Base-by-base conservation (phyloP, 1,140 invertebrate species). In the Pantala flavescens region DNA sequence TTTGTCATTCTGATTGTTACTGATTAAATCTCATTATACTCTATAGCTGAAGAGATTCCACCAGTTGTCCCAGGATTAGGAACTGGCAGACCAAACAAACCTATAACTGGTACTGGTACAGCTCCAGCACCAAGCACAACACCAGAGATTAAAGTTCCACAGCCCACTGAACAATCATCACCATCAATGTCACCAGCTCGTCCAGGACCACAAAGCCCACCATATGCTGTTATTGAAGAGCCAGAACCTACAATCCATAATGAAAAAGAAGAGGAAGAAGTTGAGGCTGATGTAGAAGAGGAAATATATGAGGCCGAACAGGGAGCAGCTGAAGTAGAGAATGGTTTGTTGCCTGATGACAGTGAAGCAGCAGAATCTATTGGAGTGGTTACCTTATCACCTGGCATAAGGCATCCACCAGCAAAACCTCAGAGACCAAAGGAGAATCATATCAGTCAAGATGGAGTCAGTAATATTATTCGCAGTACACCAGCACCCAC, bases 401-500 rank as follows among this genome's bases (percentile, higher is more conserved):
- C 49, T 19, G 49, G 49, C 3, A 21, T 63, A 21, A 63, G 49
- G 49, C 49, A 63, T 63, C 49, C 49, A 63, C n/a, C 49, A 3
- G 5, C 49, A 19, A 16, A 12, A 14, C 49, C 49, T 63, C 49
- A 63, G 49, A 63, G 49, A 21, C 49, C 49, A 16, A 63, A 63
- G 49, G 49, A 63, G 49, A 63, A 63, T 14, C 49, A 63, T 5
- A 63, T 63, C 12, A 21, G n/a, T 21, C 49, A 63, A 63, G 49
- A 63, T 63, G 49, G 49, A 21, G 49, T 63, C 5, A 63, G 2
- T 63, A 63, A 21, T 21, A 63, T 63, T 3, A 63, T 63, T 19
- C 14, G 49, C 5, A 63, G 49, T 63, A 19, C 49, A 63, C 49
- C 49, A 83, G 75, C 90, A 85, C 78, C 90, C 84, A 78, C 92